Conservation (phyloP, 2,888 invertebrate genomes). For the Spilarctia lutea region DNA sequence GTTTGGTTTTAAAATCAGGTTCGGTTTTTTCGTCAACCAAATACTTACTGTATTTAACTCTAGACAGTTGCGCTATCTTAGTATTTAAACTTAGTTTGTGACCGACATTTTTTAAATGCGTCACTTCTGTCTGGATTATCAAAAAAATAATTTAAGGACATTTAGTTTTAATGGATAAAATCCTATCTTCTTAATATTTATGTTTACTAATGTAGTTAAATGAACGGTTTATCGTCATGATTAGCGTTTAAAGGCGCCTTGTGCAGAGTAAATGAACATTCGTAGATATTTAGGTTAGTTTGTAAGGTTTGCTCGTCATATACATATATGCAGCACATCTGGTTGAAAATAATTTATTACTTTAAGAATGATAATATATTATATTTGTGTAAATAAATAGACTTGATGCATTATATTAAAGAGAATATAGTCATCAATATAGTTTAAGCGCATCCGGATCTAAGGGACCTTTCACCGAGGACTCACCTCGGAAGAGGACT, state of each 20-base stretch:
- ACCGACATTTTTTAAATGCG: neutral
- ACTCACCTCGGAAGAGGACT: too few relatives aligned
- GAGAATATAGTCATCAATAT: fast-evolving
- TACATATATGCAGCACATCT: neutral
- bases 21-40: too few relatives aligned
- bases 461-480: too few relatives aligned
- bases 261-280: neutral
- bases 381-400: neutral
- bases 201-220: neutral
- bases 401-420: neutral
- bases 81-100: neutral
- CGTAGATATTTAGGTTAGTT: neutral
- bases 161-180: neutral
- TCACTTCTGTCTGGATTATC: neutral
- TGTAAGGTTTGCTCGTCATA: neutral
- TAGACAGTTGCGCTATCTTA: too few relatives aligned
- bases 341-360: neutral
- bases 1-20: too few relatives aligned
- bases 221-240: neutral
- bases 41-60: neutral
- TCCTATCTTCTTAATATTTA: neutral
- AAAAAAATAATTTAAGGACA: neutral
- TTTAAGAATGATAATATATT: neutral
- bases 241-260: neutral
- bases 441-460: too few relatives aligned